Conservation (phyloP, 2,888 invertebrate genomes). For the Macropis europaea region DNA sequence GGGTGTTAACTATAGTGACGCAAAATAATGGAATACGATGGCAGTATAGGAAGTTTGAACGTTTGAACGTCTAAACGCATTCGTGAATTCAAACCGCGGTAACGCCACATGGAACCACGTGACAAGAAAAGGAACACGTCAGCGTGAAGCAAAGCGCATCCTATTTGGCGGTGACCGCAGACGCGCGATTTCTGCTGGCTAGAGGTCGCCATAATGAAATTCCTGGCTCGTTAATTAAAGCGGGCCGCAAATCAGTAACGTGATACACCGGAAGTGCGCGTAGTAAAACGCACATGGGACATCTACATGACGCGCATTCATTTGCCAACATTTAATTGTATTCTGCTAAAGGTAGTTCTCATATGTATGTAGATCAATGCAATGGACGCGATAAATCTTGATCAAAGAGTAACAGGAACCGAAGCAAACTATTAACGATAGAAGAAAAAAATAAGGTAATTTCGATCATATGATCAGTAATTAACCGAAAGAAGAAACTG, state of each 20-base stretch:
- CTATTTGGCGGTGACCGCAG: slow-evolving; percentile 36
- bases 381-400: slow-evolving; percentile 28
- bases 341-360: slow-evolving; percentile 31
- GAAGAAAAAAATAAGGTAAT: too few species aligned
- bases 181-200: slow-evolving; percentile 31
- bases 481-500: too few species aligned
- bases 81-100: background rate
- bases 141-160: slow-evolving; percentile 24
- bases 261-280: slow-evolving; percentile 46
- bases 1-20: too few species aligned
- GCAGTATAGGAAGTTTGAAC: too few species aligned
- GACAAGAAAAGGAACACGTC: slow-evolving; percentile 27
- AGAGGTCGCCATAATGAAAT: slow-evolving; percentile 55
- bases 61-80: background rate
- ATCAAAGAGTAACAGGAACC: background rate
- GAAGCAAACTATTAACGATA: too few species aligned
- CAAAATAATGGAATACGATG: too few species aligned
- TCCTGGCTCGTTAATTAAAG: slow-evolving; percentile 61
- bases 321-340: slow-evolving; percentile 60
- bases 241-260: slow-evolving; percentile 57
- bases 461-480: too few species aligned
- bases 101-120: slow-evolving; percentile 8
- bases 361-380: slow-evolving; percentile 44
- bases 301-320: slow-evolving; percentile 35
- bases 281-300: slow-evolving; percentile 13